Conservation (phyloP, 2,888 invertebrate species). For the Hydropsyche betteni region DNA sequence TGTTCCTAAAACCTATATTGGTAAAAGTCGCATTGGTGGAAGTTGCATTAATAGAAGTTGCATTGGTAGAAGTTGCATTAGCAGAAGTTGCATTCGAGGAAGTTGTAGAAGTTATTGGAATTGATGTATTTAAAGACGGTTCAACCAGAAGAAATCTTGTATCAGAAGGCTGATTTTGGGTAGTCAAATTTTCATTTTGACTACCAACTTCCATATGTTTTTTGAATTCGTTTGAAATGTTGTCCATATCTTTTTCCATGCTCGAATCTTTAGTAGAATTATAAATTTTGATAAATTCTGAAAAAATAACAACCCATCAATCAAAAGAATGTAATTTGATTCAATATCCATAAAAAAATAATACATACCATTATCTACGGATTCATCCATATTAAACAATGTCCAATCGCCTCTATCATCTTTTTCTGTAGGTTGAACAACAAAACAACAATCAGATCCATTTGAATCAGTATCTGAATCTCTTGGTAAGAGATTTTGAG, state of each 20-base stretch:
- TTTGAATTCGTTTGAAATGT: neutral
- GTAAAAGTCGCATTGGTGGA: neutral
- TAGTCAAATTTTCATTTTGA: neutral
- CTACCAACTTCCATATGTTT: conserved; percentile 3
- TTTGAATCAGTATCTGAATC: too few relatives aligned
- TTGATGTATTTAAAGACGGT: neutral
- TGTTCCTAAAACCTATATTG: neutral
- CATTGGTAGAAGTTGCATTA: neutral
- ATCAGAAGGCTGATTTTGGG: neutral
- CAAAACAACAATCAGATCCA: conserved; percentile 5
- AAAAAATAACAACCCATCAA: neutral
- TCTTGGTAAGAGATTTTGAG: too few relatives aligned
- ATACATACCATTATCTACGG: neutral
- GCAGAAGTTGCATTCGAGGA: neutral
- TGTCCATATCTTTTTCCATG: conserved; percentile 24
- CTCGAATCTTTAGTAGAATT: neutral
- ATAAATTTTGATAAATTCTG: neutral
- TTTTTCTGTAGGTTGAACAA: neutral
- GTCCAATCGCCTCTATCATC: conserved; percentile 19
- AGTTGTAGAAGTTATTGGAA: neutral
- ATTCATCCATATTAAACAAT: conserved; percentile 16
- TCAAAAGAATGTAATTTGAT: neutral
- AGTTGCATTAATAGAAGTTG: neutral
- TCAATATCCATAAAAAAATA: neutral
- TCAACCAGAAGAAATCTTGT: neutral